Evolutionary conservation across 2,797 vertebrate species (phyloP).

Genomic region (Anisognathus igniventris): DNA sequence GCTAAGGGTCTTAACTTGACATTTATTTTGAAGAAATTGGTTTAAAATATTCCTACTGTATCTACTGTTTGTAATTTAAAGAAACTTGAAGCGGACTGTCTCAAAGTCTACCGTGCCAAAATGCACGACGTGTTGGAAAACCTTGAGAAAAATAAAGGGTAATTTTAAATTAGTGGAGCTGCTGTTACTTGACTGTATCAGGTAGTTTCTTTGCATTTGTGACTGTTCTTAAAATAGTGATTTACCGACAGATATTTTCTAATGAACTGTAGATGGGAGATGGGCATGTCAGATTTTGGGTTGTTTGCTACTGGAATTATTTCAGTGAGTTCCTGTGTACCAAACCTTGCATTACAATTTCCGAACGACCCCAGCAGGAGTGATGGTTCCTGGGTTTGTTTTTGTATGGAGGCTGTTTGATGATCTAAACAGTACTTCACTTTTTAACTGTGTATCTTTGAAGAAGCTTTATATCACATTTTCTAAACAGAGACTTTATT

Average conservation of each 20-base stretch:
- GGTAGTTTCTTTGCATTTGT: not conserved
- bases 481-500: not conserved
- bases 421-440: not conserved
- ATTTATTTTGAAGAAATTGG: constrained; percentile 59
- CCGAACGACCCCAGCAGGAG: rapidly evolving
- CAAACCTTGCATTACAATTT: not conserved
- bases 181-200: constrained; percentile 2
- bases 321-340: not conserved
- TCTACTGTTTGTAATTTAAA: constrained; percentile 80
- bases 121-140: constrained; percentile 66
- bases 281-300: not conserved
- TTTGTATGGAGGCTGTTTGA: not conserved
- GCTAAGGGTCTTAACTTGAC: constrained; percentile 52
- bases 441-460: not conserved
- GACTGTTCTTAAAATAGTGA: not conserved
- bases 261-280: not conserved
- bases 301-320: not conserved
- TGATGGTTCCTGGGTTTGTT: not conserved
- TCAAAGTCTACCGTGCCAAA: constrained; percentile 65
- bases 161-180: constrained; percentile 57
- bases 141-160: constrained; percentile 77
- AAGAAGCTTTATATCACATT: not conserved
- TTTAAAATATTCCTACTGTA: constrained; percentile 69
- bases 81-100: constrained; percentile 75
- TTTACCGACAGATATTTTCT: not conserved